phyloP scores from a whole-genome alignment of 2,797 vertebrate species.

The Centropyge bicolor region DNA sequence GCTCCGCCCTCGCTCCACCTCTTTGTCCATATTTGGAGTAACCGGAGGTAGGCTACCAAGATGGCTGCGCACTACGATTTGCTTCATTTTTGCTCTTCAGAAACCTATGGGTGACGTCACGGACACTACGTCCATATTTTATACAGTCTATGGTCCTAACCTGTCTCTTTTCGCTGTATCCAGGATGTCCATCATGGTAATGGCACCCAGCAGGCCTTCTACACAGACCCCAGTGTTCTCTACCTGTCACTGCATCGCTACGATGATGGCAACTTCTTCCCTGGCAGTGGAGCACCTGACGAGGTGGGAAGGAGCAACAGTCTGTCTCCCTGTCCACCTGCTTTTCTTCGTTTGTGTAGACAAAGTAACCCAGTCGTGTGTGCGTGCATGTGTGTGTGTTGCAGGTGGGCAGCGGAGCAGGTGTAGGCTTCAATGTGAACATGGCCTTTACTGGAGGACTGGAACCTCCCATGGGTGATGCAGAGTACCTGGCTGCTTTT shows the following conservation, averaged over 20 bases:
- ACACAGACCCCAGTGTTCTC: slow-evolving; percentile 92
- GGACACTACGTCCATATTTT: too few species aligned
- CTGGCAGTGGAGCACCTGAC: slow-evolving; percentile 95
- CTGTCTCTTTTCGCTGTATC: not conserved
- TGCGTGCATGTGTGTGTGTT: not conserved
- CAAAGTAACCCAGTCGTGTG: not conserved
- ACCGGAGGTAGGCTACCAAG: too few species aligned
- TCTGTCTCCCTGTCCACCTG: not conserved
- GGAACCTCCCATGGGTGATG: slow-evolving; percentile 95
- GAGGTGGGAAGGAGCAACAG: slow-evolving; percentile 83
- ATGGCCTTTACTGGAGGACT: slow-evolving; percentile 97
- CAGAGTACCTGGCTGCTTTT: slow-evolving; percentile 95
- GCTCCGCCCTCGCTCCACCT: too few species aligned
- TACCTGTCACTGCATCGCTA: slow-evolving; percentile 97
- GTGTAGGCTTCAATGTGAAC: slow-evolving; percentile 95
- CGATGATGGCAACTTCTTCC: slow-evolving; percentile 98
- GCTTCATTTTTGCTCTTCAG: too few species aligned
- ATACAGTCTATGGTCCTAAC: too few species aligned
- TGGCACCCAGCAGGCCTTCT: slow-evolving; percentile 98
- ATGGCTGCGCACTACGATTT: too few species aligned
- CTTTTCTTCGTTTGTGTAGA: not conserved
- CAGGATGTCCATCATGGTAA: slow-evolving; percentile 98
- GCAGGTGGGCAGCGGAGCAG: slow-evolving; percentile 93
- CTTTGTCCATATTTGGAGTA: too few species aligned
- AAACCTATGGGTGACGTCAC: too few species aligned